Conservation (phyloP, 2,888 invertebrate species). For the Micoletzkya japonica region DNA sequence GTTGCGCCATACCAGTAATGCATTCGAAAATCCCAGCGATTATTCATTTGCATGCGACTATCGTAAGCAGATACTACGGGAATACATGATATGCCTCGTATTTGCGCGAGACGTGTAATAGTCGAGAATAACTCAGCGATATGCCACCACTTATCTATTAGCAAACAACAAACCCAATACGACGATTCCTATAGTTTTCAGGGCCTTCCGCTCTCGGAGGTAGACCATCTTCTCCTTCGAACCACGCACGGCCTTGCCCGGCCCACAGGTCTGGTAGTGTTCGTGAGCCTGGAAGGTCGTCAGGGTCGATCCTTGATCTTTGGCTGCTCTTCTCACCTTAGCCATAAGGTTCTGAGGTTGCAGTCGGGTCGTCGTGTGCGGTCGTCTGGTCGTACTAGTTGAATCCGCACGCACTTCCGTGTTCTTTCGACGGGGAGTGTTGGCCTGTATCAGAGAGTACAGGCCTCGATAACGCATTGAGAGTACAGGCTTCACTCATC, state of each 20-base stretch:
- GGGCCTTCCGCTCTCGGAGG: constrained; percentile 61
- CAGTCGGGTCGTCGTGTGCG: not conserved
- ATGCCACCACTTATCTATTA: no score
- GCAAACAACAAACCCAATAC: no score
- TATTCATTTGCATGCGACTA: no score
- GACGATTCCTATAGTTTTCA: constrained; percentile 64
- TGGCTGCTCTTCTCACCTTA: not conserved
- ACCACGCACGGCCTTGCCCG: constrained; percentile 58
- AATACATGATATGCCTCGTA: no score
- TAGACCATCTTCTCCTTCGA: constrained; percentile 64
- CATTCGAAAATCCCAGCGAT: no score
- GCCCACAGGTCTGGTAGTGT: constrained; percentile 56
- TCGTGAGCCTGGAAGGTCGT: constrained; percentile 42
- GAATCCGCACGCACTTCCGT: constrained; percentile 9
- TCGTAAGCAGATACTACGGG: no score
- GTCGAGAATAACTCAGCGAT: no score
- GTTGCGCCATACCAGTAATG: no score
- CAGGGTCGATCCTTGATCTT: not conserved
- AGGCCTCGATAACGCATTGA: not conserved
- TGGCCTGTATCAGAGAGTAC: not conserved
- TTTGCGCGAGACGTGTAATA: no score
- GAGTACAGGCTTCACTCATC: no score
- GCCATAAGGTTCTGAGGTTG: constrained; percentile 28
- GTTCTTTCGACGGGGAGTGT: constrained; percentile 17
- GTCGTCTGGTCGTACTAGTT: not conserved